Evolutionary conservation across 2,113 vertebrate genomes (phyloP).

Genomic region (Bufo bufo): DNA sequence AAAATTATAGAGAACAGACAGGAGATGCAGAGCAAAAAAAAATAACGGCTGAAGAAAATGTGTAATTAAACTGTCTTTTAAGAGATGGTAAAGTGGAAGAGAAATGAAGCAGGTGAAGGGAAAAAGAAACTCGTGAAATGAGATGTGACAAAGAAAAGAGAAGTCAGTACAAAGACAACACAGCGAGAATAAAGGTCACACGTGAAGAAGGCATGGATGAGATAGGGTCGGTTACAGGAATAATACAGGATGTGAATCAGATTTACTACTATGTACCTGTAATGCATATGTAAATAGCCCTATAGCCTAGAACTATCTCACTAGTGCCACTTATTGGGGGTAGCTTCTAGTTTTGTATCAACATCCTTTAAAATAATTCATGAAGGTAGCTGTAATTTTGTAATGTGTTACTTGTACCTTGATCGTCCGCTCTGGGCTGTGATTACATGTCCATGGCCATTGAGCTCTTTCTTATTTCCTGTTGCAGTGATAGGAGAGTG

Average conservation of each 20-base stretch:
- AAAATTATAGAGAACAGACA: conserved; percentile 46
- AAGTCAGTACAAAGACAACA: conserved; percentile 13
- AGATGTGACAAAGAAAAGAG: conserved; percentile 14
- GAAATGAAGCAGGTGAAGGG: conserved; percentile 14
- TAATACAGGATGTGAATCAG: neutral
- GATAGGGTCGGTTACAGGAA: neutral
- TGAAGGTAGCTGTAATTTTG: no score
- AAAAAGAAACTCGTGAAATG: conserved; percentile 2
- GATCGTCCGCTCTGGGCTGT: no score
- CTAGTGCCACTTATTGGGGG: no score
- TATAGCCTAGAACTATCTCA: no score
- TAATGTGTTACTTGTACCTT: no score
- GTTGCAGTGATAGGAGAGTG: no score
- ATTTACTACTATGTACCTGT: neutral
- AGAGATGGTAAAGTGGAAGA: conserved; percentile 27
- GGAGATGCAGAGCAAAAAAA: conserved; percentile 40
- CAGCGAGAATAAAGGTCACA: neutral
- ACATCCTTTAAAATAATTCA: no score
- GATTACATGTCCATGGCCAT: no score
- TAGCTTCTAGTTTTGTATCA: no score
- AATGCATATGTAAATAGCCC: no score
- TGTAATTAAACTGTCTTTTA: conserved; percentile 55
- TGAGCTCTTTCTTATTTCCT: no score
- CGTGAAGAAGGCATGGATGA: neutral
- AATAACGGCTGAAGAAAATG: conserved; percentile 4